These are phyloP conservation scores for Axea sp. DNA, from an alignment of 2,888 invertebrate species.

Conservation along the genomic window DNA sequence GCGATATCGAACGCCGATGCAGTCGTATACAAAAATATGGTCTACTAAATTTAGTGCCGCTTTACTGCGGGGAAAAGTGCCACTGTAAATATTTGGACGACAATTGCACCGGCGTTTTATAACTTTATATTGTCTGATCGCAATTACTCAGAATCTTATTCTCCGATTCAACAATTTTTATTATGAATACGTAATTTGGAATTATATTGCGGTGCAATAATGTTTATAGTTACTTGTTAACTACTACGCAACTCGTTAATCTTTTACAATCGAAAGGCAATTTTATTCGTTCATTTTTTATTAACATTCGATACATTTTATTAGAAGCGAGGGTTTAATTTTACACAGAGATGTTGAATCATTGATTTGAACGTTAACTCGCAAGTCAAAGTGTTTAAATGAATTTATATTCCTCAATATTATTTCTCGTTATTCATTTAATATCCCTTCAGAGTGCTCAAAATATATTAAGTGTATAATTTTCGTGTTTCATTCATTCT, in stretches of 20 bases:
- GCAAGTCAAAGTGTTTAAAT: too few species aligned
- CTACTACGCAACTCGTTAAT: conserved; percentile 22
- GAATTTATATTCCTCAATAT: too few species aligned
- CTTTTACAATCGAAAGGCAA: background rate
- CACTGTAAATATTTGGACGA: conserved; percentile 55
- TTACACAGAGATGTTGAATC: too few species aligned
- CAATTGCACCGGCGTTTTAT: conserved; percentile 43
- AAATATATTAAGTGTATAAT: too few species aligned
- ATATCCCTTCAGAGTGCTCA: too few species aligned
- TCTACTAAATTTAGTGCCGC: conserved; percentile 53
- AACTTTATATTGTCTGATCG: conserved; percentile 35
- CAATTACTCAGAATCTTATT: conserved; percentile 28
- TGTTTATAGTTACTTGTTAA: conserved; percentile 42
- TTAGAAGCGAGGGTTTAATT: too few species aligned
- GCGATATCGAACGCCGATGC: conserved; percentile 60
- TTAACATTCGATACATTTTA: too few species aligned
- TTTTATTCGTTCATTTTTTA: too few species aligned
- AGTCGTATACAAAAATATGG: conserved; percentile 59
- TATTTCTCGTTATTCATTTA: too few species aligned
- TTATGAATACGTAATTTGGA: conserved; percentile 11
- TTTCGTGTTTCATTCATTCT: too few species aligned
- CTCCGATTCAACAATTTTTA: conserved; percentile 12
- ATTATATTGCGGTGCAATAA: conserved; percentile 22
- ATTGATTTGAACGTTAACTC: too few species aligned
- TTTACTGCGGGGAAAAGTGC: conserved; percentile 33